Evolutionary conservation across 92 coral and sea anemone species (phyloP).

Genomic region (Palythoa grandiflora): DNA sequence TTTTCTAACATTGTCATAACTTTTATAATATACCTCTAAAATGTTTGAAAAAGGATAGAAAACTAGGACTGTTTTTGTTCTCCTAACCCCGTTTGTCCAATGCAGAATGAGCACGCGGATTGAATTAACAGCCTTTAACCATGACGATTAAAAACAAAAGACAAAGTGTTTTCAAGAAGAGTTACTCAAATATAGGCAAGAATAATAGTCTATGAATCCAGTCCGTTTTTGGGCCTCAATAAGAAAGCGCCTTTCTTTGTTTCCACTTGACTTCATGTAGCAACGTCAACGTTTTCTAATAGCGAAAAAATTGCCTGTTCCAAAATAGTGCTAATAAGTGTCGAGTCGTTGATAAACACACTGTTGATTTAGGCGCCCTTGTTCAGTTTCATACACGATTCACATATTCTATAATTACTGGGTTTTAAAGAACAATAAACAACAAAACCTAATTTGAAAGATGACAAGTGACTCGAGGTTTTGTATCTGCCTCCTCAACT

Average conservation of each 20-base stretch:
- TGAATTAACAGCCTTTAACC: slow-evolving; percentile 41
- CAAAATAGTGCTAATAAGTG: neutral
- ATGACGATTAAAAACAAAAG: slow-evolving; percentile 50
- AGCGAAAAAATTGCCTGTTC: slow-evolving; percentile 7
- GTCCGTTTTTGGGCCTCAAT: slow-evolving; percentile 44
- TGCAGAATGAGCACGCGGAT: slow-evolving; percentile 22
- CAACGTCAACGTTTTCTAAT: slow-evolving; percentile 18
- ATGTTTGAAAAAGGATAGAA: slow-evolving; percentile 3
- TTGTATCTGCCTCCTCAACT: slow-evolving; percentile 17
- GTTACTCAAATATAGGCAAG: slow-evolving; percentile 39
- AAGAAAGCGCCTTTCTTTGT: slow-evolving; percentile 37
- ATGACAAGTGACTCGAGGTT: slow-evolving; percentile 22
- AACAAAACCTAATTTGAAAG: slow-evolving; percentile 14
- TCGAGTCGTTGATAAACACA: slow-evolving; percentile 21
- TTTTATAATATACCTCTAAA: neutral
- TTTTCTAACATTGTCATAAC: slow-evolving; percentile 39
- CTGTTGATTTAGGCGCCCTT: neutral
- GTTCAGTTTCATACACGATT: neutral
- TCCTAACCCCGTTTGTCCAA: neutral
- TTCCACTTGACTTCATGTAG: slow-evolving; percentile 38
- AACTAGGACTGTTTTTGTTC: neutral
- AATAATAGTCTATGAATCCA: slow-evolving; percentile 10
- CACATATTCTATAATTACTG: slow-evolving; percentile 17
- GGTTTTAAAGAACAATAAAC: slow-evolving; percentile 31
- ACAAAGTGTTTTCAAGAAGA: slow-evolving; percentile 33